These are phyloP conservation scores for Coryphaenoides rupestris DNA, from an alignment of 2,113 vertebrate species.

Conservation along the genomic window DNA sequence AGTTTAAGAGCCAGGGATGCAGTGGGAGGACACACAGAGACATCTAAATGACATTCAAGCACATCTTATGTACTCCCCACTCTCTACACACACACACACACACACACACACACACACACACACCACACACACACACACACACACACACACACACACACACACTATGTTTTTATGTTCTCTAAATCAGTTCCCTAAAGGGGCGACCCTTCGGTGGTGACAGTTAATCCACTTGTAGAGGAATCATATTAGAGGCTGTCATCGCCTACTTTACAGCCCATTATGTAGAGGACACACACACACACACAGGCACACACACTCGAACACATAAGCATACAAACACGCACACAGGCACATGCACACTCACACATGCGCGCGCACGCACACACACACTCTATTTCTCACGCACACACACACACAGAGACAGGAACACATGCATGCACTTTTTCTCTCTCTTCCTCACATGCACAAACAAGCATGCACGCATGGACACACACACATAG, in stretches of 20 bases:
- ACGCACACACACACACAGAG: no score
- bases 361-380: no score
- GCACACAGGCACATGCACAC: no score
- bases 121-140: slow-evolving; percentile 15
- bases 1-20: no score
- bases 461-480: background rate
- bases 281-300: slow-evolving; percentile 2
- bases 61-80: background rate
- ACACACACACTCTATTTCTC: no score
- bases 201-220: background rate
- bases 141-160: slow-evolving; percentile 4
- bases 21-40: background rate
- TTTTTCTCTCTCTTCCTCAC: no score
- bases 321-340: no score
- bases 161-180: background rate
- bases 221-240: slow-evolving; percentile 6
- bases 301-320: background rate
- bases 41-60: background rate
- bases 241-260: slow-evolving; percentile 5
- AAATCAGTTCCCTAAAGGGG: background rate
- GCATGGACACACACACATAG: background rate
- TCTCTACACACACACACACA: slow-evolving; percentile 8
- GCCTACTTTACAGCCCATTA: slow-evolving; percentile 7
- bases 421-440: no score
- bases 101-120: slow-evolving; percentile 17